Conservation (phyloP, 2,797 vertebrate genomes). For the Lagocephalus sceleratus region DNA sequence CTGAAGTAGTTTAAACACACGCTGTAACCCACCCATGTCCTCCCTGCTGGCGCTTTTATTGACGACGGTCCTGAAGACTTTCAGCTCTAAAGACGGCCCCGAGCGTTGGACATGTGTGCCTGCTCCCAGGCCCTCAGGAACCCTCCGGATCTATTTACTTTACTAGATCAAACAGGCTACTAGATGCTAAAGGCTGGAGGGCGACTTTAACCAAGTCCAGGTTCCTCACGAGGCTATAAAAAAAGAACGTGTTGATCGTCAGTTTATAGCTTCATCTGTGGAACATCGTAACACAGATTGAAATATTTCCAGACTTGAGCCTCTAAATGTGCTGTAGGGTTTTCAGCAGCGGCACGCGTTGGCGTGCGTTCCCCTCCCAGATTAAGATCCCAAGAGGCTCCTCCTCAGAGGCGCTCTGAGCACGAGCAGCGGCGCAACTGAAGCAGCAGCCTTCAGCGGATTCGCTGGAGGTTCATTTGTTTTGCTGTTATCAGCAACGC, state of each 20-base stretch:
- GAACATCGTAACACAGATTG: background rate
- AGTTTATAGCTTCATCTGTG: constrained; percentile 20
- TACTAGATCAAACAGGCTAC: constrained; percentile 61
- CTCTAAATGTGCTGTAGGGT: constrained; percentile 4
- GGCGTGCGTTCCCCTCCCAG: constrained; percentile 40
- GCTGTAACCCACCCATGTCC: background rate
- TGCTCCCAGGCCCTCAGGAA: constrained; percentile 41
- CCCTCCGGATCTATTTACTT: constrained; percentile 49
- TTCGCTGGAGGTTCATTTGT: constrained; percentile 49
- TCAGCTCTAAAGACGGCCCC: background rate
- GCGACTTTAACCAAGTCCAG: constrained; percentile 41
- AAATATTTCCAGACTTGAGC: too few species aligned
- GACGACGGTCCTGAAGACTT: constrained; percentile 11
- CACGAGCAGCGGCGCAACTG: constrained; percentile 17
- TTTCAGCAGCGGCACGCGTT: constrained; percentile 31
- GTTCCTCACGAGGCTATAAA: constrained; percentile 53
- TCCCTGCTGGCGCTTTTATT: constrained; percentile 11
- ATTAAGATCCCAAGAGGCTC: constrained; percentile 39
- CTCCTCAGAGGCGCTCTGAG: constrained; percentile 41
- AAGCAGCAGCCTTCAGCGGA: constrained; percentile 32
- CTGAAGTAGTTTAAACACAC: constrained; percentile 27
- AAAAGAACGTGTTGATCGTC: constrained; percentile 45
- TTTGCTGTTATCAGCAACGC: constrained; percentile 69
- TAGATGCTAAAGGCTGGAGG: constrained; percentile 51
- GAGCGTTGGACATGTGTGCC: constrained; percentile 12